Percentiles rank a stretch among this genome's conserved stretches.
phyloP scores from a whole-genome alignment of 2,797 vertebrate genomes.

The Emydoidea blandingii region DNA sequence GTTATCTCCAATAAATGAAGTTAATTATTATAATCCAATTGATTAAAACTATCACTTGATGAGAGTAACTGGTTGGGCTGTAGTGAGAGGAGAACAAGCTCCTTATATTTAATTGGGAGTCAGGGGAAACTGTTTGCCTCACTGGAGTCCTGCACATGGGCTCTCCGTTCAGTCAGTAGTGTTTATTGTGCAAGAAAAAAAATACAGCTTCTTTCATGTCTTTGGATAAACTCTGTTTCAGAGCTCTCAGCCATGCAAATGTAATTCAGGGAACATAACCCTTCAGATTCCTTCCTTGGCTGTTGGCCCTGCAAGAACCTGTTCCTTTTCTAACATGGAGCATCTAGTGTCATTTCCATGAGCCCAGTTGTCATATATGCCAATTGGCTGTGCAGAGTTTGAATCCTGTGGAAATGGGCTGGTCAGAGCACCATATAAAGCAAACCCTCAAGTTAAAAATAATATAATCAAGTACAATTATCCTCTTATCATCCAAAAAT shows the following conservation, averaged over 20 bases:
- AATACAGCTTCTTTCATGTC: conserved; percentile 23
- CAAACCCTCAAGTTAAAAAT: neutral
- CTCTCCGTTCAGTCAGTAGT: neutral
- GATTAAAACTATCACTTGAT: conserved; percentile 1
- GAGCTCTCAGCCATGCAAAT: conserved; percentile 25
- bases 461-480: neutral
- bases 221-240: conserved; percentile 30
- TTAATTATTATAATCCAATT: neutral
- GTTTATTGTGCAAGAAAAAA: conserved; percentile 6
- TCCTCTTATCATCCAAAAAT: conserved; percentile 9
- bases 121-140: neutral
- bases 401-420: neutral
- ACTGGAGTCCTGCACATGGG: neutral
- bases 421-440: neutral
- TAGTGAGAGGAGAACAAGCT: neutral
- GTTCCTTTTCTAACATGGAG: neutral
- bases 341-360: neutral
- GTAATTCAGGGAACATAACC: conserved; percentile 17
- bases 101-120: neutral
- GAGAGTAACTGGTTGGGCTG: neutral
- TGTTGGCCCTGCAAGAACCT: conserved; percentile 34
- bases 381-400: neutral
- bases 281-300: neutral
- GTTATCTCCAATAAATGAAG: conserved; percentile 7
- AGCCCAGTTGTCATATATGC: neutral